Conservation (phyloP, 2,888 invertebrate genomes). For the Plebejus melissa region DNA sequence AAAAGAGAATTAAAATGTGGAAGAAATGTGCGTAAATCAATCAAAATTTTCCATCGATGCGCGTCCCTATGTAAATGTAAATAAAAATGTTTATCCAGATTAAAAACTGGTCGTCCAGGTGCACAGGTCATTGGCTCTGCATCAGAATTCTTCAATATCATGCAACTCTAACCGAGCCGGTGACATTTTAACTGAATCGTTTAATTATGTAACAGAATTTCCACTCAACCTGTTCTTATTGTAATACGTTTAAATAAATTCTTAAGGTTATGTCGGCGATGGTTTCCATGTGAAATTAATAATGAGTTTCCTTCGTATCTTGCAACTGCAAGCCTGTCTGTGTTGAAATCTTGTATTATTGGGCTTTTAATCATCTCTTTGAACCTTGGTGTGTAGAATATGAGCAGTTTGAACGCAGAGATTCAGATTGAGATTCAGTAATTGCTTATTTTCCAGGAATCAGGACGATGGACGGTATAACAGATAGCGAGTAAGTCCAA, state of each 20-base stretch:
- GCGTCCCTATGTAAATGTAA: slow-evolving; percentile 18
- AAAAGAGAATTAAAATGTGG: background rate
- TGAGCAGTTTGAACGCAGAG: background rate
- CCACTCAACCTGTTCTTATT: slow-evolving; percentile 23
- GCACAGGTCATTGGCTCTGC: slow-evolving; percentile 27
- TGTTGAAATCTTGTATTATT: slow-evolving; percentile 4
- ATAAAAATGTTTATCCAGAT: slow-evolving; percentile 25
- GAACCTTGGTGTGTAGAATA: background rate
- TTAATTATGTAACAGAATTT: slow-evolving; percentile 23
- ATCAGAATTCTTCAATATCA: slow-evolving; percentile 26
- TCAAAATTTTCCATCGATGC: background rate
- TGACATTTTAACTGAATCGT: slow-evolving; percentile 21
- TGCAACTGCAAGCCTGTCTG: background rate
- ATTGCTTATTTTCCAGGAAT: background rate
- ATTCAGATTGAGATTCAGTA: background rate
- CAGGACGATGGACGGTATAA: slow-evolving; percentile 40
- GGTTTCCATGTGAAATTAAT: slow-evolving; percentile 7
- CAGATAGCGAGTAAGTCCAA: slow-evolving; percentile 47
- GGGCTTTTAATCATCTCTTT: background rate
- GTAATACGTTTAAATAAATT: slow-evolving; percentile 11
- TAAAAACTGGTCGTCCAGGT: slow-evolving; percentile 27
- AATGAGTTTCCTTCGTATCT: background rate
- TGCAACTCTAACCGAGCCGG: slow-evolving; percentile 20
- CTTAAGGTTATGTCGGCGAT: background rate
- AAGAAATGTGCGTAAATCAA: background rate